Conservation (phyloP, 2,888 invertebrate genomes). For the Dasypolia templi region DNA sequence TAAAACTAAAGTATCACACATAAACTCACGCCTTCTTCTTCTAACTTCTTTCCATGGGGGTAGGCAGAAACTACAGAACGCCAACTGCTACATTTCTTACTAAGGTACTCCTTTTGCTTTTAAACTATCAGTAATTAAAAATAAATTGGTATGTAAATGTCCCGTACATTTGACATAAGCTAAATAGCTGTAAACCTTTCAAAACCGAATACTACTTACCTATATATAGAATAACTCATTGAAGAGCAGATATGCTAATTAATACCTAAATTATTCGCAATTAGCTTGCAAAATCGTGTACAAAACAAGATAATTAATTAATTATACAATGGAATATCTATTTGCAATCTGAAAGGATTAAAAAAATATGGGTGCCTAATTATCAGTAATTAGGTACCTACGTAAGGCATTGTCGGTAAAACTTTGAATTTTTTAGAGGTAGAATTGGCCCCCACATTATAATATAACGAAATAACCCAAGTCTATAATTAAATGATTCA, state of each 20-base stretch:
- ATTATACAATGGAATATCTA: conserved; percentile 25
- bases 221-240: conserved; percentile 1
- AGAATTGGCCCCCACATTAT: neutral
- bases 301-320: conserved; percentile 24
- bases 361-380: conserved; percentile 7
- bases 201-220: neutral
- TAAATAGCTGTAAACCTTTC: neutral
- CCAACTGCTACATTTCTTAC: neutral
- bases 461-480: too few species aligned
- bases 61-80: neutral
- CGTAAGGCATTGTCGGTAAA: neutral
- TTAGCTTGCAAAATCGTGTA: conserved; percentile 17
- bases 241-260: conserved; percentile 35
- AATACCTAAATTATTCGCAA: conserved; percentile 25
- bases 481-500: neutral
- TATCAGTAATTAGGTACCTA: conserved; percentile 35
- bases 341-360: neutral
- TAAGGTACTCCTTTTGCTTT: neutral
- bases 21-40: neutral
- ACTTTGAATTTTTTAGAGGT: neutral
- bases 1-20: neutral
- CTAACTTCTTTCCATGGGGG: neutral
- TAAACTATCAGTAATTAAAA: neutral
- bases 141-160: neutral
- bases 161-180: neutral